phyloP scores from a whole-genome alignment of 2,113 vertebrate genomes.

The Etheostoma spectabile region DNA sequence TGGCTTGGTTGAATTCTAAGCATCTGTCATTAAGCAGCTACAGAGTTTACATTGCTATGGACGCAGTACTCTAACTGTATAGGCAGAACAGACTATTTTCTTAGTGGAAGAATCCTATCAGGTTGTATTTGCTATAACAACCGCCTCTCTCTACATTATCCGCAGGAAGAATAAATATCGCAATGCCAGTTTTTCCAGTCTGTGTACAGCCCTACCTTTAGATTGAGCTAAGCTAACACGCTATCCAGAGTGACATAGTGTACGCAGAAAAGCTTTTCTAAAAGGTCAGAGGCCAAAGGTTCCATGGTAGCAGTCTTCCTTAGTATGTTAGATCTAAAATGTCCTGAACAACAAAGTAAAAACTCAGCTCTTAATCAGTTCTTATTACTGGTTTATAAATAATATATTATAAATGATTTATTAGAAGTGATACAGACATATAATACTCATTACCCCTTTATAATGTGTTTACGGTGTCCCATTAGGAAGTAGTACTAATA shows the following conservation, averaged over 20 bases:
- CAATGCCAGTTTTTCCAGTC: too few relatives aligned
- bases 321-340: neutral
- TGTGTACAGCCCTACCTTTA: neutral
- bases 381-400: neutral
- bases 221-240: neutral
- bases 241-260: neutral
- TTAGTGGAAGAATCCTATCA: too few relatives aligned
- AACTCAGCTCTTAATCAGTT: neutral
- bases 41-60: too few relatives aligned
- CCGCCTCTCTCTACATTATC: too few relatives aligned
- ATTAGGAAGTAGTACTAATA: neutral
- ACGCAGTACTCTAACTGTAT: too few relatives aligned
- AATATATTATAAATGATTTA: too few relatives aligned
- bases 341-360: neutral
- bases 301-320: neutral
- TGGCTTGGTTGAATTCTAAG: too few relatives aligned
- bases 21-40: too few relatives aligned
- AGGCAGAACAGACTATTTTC: too few relatives aligned
- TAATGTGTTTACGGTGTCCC: neutral
- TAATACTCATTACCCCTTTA: neutral
- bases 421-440: neutral
- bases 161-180: too few relatives aligned
- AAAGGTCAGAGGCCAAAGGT: neutral
- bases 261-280: neutral
- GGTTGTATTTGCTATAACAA: too few relatives aligned